Conservation (phyloP, 2,113 vertebrate genomes). For the Phoenicopterus ruber region DNA sequence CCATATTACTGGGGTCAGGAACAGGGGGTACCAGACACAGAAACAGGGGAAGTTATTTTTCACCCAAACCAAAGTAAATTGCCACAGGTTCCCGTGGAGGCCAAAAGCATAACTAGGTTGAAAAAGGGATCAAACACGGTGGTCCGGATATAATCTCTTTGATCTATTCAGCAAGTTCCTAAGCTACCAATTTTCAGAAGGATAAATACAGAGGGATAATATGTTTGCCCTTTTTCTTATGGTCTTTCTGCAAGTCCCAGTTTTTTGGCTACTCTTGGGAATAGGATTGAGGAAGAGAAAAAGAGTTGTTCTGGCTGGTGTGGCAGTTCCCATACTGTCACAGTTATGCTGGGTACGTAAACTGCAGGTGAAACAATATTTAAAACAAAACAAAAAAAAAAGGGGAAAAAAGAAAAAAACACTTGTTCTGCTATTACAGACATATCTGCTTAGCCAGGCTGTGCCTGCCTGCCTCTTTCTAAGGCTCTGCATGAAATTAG, state of each 20-base stretch:
- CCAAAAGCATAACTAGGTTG: neutral
- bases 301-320: neutral
- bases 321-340: neutral
- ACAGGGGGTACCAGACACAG: neutral
- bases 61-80: neutral
- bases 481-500: neutral
- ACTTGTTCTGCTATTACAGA: neutral
- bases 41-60: neutral
- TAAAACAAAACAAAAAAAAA: neutral
- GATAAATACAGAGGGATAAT: neutral
- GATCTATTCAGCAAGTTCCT: neutral
- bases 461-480: neutral
- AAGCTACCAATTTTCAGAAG: neutral
- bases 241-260: neutral
- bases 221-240: neutral
- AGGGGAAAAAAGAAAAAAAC: fast-evolving
- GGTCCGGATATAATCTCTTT: neutral
- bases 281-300: neutral
- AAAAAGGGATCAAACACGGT: neutral
- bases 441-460: neutral
- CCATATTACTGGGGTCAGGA: neutral
- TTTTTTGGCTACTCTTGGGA: neutral
- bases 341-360: neutral
- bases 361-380: neutral
- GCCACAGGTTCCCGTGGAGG: neutral